Conservation (phyloP, 2,113 vertebrate genomes). For the Dryoscopus gambensis region DNA sequence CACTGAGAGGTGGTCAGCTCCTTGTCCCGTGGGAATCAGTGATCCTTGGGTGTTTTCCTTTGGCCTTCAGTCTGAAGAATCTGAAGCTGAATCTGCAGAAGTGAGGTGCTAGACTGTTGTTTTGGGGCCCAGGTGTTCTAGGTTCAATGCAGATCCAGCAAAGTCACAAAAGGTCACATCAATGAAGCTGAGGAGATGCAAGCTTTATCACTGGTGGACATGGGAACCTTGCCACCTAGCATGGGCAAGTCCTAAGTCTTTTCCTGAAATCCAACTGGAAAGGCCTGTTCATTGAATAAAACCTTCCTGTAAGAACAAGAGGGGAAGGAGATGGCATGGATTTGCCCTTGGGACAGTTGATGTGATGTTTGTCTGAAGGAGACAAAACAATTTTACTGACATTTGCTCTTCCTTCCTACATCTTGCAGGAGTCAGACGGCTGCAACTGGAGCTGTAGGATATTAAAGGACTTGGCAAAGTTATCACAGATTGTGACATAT, state of each 20-base stretch:
- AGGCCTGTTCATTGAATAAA: neutral
- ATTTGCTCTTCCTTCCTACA: conserved; percentile 63
- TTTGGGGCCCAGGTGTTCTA: neutral
- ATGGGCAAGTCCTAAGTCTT: neutral
- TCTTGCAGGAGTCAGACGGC: conserved; percentile 62
- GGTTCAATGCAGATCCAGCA: neutral
- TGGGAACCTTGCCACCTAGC: neutral
- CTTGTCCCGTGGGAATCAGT: rapidly evolving
- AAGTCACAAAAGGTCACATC: neutral
- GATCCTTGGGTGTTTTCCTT: neutral
- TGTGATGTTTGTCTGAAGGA: conserved; percentile 30
- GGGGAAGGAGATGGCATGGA: conserved; percentile 6
- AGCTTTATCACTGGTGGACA: neutral
- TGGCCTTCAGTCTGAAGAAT: neutral
- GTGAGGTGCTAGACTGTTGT: neutral
- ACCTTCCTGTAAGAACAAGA: neutral
- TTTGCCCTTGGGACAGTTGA: conserved; percentile 63
- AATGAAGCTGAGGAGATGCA: neutral
- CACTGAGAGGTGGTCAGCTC: rapidly evolving
- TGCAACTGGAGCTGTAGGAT: conserved; percentile 46
- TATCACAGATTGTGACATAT: conserved; percentile 70
- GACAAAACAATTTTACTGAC: conserved; percentile 61
- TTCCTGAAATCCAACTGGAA: neutral
- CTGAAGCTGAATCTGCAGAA: neutral
- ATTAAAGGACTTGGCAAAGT: conserved; percentile 75